These are phyloP conservation scores for Phortica magna DNA, from an alignment of 2,888 invertebrate genomes.

Conservation along the genomic window DNA sequence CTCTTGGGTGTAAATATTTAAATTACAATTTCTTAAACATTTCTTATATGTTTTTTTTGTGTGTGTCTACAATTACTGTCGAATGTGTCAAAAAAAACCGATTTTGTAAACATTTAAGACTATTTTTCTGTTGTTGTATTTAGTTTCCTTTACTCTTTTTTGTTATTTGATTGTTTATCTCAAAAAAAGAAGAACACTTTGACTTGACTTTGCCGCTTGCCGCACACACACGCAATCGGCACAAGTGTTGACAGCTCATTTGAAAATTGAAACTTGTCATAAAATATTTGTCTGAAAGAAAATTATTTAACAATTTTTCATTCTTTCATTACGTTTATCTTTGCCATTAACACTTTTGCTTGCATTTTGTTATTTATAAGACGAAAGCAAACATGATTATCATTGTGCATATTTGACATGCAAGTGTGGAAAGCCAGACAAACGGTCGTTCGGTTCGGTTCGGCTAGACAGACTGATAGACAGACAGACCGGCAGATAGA, in stretches of 20 bases:
- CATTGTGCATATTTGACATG: background rate
- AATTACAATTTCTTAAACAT: constrained; percentile 23
- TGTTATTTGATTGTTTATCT: background rate
- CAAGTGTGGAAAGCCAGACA: background rate
- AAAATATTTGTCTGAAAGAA: background rate
- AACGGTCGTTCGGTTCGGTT: background rate
- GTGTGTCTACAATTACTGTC: constrained; percentile 19
- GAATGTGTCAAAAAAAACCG: constrained; percentile 5
- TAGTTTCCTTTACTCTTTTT: constrained; percentile 4
- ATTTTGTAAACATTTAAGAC: constrained; percentile 20
- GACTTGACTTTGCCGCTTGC: background rate
- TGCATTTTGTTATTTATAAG: constrained; percentile 14
- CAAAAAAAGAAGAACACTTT: background rate
- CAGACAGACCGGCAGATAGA: background rate
- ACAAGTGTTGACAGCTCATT: constrained; percentile 62
- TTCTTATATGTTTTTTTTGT: background rate
- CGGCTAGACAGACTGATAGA: background rate
- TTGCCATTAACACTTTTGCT: constrained; percentile 20
- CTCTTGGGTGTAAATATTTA: constrained; percentile 22
- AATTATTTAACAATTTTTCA: constrained; percentile 17
- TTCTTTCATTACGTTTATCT: constrained; percentile 8
- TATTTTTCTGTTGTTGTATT: background rate
- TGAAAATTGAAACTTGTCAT: constrained; percentile 33
- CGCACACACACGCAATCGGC: constrained; percentile 49
- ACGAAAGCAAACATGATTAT: constrained; percentile 17